A percentile compares a stretch with the other conserved stretches of the same genome.
phyloP scores from a whole-genome alignment of 1,140 invertebrate species.

The Colletes latitarsis region DNA sequence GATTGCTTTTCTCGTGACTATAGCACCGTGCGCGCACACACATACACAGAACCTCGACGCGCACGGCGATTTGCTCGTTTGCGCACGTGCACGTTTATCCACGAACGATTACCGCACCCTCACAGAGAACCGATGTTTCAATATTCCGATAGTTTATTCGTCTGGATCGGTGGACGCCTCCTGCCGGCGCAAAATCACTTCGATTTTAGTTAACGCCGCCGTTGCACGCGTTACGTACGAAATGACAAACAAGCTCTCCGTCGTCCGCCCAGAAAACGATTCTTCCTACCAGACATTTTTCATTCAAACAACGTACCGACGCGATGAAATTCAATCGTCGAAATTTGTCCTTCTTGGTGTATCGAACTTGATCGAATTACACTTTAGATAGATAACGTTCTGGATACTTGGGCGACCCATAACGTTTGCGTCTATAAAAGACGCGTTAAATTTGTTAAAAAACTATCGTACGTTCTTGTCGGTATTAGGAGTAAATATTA shows the following conservation, averaged over 20 bases:
- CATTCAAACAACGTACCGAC: not conserved
- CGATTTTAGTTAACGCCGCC: conserved; percentile 74
- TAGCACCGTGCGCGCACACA: conserved; percentile 47
- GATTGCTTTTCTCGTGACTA: conserved; percentile 74
- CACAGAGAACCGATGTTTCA: conserved; percentile 71
- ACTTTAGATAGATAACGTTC: too few relatives aligned
- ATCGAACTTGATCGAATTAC: not conserved
- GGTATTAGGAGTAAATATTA: too few relatives aligned
- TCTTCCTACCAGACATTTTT: conserved; percentile 12
- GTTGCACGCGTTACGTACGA: conserved; percentile 32
- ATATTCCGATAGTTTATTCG: conserved; percentile 80
- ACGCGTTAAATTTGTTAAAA: too few relatives aligned
- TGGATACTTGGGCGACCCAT: too few relatives aligned
- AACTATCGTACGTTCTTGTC: too few relatives aligned
- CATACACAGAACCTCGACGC: conserved; percentile 40
- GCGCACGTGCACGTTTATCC: conserved; percentile 60
- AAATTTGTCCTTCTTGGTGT: not conserved
- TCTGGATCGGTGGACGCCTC: conserved; percentile 72
- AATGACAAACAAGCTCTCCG: conserved; percentile 33
- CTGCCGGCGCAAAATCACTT: conserved; percentile 75
- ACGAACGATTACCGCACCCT: conserved; percentile 64
- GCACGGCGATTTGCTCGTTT: conserved; percentile 21
- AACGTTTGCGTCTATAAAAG: not conserved
- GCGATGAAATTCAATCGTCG: not conserved
- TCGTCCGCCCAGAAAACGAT: not conserved